Conservation (phyloP, 2,797 vertebrate species). For the Tragopan temminckii region DNA sequence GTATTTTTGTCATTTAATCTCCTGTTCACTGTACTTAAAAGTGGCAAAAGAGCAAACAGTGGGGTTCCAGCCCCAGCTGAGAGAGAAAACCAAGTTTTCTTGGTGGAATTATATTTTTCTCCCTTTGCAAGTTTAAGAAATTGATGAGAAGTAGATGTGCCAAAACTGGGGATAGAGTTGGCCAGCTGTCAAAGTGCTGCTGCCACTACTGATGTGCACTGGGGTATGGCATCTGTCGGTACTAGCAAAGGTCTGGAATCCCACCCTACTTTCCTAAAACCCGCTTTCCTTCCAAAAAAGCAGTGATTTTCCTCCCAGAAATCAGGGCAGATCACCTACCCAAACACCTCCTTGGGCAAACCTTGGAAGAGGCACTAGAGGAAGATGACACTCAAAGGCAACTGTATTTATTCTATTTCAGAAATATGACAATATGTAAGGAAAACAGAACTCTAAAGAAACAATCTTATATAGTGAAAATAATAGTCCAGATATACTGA, state of each 20-base stretch:
- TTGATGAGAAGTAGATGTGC: neutral
- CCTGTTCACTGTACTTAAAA: neutral
- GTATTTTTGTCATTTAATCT: neutral
- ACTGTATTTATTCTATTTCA: neutral
- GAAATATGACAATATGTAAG: neutral
- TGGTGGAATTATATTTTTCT: neutral
- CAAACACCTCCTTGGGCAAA: neutral
- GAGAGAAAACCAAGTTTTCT: neutral
- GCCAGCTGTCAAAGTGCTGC: neutral
- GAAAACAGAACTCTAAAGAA: neutral
- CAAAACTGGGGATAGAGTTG: neutral
- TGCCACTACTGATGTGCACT: neutral
- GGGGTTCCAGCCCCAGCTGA: neutral
- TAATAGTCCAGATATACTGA: neutral
- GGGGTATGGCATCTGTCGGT: neutral
- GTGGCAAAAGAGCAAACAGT: neutral
- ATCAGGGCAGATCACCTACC: neutral
- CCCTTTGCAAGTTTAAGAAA: neutral
- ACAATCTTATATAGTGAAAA: neutral
- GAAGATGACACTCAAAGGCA: fast-evolving
- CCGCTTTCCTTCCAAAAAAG: neutral
- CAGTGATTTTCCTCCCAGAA: neutral
- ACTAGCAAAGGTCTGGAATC: neutral
- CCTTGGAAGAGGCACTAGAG: neutral
- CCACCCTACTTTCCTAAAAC: neutral